Conservation (phyloP, 2,888 invertebrate species). For the Blastobasis lacticolella region DNA sequence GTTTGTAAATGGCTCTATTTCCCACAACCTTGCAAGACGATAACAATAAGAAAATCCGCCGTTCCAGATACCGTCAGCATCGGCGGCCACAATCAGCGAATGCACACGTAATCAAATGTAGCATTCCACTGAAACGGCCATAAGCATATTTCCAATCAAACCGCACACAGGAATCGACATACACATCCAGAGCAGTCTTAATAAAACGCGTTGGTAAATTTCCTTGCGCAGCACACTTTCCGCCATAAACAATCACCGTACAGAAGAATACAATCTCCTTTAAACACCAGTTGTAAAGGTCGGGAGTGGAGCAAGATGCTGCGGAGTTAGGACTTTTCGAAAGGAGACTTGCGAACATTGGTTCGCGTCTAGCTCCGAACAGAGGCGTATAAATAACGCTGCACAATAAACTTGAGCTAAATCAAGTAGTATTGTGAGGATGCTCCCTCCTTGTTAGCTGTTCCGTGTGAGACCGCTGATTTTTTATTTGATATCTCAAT, state of each 20-base stretch:
- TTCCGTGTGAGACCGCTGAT: conserved; percentile 61
- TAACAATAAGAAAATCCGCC: no score
- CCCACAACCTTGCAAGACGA: no score
- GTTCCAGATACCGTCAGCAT: conserved; percentile 6
- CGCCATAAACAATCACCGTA: no score
- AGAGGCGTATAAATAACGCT: conserved; percentile 66
- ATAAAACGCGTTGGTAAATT: conserved; percentile 66
- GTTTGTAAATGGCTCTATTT: no score
- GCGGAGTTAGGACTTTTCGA: conserved; percentile 18
- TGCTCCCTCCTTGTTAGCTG: conserved; percentile 50
- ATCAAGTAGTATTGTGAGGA: conserved; percentile 68
- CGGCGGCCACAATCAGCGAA: conserved; percentile 41
- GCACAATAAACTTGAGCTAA: conserved; percentile 68
- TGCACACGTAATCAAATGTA: conserved; percentile 51
- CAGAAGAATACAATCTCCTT: no score
- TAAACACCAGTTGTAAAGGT: no score
- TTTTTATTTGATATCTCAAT: conserved; percentile 74
- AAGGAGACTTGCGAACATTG: conserved; percentile 30
- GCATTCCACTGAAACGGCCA: conserved; percentile 37
- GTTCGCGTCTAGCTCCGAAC: conserved; percentile 48
- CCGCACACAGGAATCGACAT: conserved; percentile 48
- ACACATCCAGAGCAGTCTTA: conserved; percentile 56
- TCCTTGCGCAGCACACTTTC: conserved; percentile 10
- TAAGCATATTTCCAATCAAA: conserved; percentile 70
- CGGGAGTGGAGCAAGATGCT: background rate